phyloP scores from a whole-genome alignment of 1,140 invertebrate genomes.

The Andrena cerasifolii region DNA sequence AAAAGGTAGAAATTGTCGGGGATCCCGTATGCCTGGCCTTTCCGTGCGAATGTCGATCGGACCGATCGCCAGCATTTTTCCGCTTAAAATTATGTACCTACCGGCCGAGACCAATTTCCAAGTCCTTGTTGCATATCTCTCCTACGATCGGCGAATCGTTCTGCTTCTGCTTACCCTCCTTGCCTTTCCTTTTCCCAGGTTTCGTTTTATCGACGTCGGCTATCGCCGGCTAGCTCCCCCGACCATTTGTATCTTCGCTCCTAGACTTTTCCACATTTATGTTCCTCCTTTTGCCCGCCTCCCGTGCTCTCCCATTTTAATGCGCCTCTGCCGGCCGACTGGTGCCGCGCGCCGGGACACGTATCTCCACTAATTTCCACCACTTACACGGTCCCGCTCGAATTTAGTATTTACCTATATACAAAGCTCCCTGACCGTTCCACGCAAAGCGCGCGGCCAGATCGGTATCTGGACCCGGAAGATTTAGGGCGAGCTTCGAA shows the following conservation, averaged over 20 bases:
- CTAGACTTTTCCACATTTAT: constrained; percentile 23
- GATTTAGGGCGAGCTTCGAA: too few relatives aligned
- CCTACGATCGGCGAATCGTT: constrained; percentile 33
- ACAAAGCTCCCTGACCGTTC: too few relatives aligned
- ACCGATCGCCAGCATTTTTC: constrained; percentile 26
- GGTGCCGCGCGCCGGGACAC: too few relatives aligned
- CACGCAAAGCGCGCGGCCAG: too few relatives aligned
- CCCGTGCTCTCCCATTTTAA: neutral
- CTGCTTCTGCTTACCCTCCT: constrained; percentile 43
- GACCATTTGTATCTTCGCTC: constrained; percentile 5
- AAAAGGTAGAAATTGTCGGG: constrained; percentile 14
- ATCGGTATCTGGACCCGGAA: too few relatives aligned
- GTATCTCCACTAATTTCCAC: too few relatives aligned
- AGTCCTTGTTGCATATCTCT: constrained; percentile 46
- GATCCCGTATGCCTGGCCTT: constrained; percentile 14
- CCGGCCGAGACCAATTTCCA: constrained; percentile 25
- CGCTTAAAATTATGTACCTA: constrained; percentile 16
- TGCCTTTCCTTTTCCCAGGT: constrained; percentile 14
- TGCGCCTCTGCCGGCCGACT: too few relatives aligned
- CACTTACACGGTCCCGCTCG: too few relatives aligned
- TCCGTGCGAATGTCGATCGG: constrained; percentile 13
- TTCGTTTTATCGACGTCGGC: constrained; percentile 8
- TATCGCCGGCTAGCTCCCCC: too few relatives aligned
- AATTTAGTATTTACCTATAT: too few relatives aligned
- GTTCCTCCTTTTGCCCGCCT: neutral